These are phyloP conservation scores for Scaptomyza cyrtandrae DNA, from an alignment of 2,888 invertebrate species.

Conservation along the genomic window DNA sequence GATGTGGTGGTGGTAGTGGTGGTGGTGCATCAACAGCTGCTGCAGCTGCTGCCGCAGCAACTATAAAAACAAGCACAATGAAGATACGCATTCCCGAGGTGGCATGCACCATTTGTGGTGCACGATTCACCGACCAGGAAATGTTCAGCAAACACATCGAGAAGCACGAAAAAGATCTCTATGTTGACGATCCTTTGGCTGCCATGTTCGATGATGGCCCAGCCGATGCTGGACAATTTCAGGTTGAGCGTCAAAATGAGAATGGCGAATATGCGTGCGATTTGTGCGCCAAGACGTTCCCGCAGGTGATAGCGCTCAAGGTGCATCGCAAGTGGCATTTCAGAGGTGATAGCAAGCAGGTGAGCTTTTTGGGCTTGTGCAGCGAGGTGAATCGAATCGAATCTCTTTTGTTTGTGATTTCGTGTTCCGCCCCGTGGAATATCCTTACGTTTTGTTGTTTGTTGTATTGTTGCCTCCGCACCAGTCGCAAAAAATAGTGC, in stretches of 20 bases:
- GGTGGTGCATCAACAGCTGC: conserved; percentile 32
- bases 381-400: conserved; percentile 74
- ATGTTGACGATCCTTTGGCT: conserved; percentile 83
- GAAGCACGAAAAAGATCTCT: conserved; percentile 83
- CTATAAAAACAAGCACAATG: conserved; percentile 24
- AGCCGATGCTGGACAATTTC: conserved; percentile 83
- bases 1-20: conserved; percentile 45
- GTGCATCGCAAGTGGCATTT: conserved; percentile 85
- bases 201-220: conserved; percentile 84
- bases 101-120: conserved; percentile 83
- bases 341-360: conserved; percentile 85
- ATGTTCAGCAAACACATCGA: conserved; percentile 83
- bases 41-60: conserved; percentile 18
- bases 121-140: conserved; percentile 83
- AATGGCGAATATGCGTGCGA: conserved; percentile 85
- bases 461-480: conserved; percentile 78
- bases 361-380: conserved; percentile 84
- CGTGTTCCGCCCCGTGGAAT: conserved; percentile 2
- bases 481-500: conserved; percentile 80
- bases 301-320: conserved; percentile 84
- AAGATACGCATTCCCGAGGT: conserved; percentile 83
- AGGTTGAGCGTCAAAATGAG: conserved; percentile 83
- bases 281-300: conserved; percentile 84
- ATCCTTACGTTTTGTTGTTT: conserved; percentile 15
- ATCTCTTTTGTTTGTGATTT: conserved; percentile 11